Evolutionary conservation across 2,888 invertebrate genomes (phyloP).

Genomic region (Unio pictorum): DNA sequence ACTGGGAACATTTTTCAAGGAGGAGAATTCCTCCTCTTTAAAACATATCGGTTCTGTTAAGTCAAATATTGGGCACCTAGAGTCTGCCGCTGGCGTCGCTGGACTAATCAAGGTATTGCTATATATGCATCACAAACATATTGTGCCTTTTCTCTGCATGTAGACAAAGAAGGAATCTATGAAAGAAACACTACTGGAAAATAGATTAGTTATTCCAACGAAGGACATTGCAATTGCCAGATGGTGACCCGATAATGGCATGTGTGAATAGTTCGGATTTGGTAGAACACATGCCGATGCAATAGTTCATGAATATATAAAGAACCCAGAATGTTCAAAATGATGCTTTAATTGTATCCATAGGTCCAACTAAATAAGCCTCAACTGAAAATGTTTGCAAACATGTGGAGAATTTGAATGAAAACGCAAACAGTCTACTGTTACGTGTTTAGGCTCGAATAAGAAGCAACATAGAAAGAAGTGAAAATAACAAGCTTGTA

Average conservation of each 20-base stretch:
- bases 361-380: no score
- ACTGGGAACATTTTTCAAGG: conserved; percentile 19
- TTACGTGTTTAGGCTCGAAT: no score
- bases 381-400: no score
- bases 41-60: conserved; percentile 51
- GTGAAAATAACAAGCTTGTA: no score
- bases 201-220: conserved; percentile 8
- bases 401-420: no score
- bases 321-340: no score
- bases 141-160: conserved; percentile 42
- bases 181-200: conserved; percentile 18
- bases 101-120: conserved; percentile 53
- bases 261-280: conserved; percentile 36
- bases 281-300: conserved; percentile 42
- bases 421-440: no score
- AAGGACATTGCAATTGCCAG: conserved; percentile 7
- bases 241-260: conserved; percentile 6
- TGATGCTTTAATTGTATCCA: no score
- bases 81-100: conserved; percentile 53
- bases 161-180: conserved; percentile 16
- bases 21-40: neutral
- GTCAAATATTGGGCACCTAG: conserved; percentile 59
- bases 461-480: no score
- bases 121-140: conserved; percentile 45
- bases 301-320: conserved; percentile 7